Base-by-base conservation (phyloP, 2,888 invertebrate species). In the Heliconius hortense region DNA sequence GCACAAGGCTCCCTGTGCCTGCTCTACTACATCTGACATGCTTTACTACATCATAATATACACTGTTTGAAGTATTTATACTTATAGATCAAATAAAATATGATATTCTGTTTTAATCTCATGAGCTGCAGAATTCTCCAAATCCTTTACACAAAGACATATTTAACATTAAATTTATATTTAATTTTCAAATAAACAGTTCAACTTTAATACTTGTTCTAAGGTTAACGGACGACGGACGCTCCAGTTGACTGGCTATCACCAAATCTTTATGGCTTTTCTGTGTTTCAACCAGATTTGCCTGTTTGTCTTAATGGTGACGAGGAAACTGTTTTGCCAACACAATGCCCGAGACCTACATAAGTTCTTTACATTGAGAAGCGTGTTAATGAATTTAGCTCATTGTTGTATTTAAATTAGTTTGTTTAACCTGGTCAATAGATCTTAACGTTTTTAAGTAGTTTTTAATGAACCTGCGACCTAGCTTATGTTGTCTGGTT, bases 221-320 rank as follows among this genome's bases (percentile, higher is more conserved):
- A 74, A 79, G 76, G 76, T 78, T 76, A 79, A 78, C 75, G 76
- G 48, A 73, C 76, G 66, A 62, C 39, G 64, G 63, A 68, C 64
- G 72, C 68, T 76, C 56, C 59, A 64, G 68, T 77, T 79, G 63
- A 35, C 31, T 39, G 63, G 56, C 31, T 76, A 78, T 78, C 77
- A 35, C 64, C 72, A 75, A 79, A 80, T 80, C 80, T 80, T 77
- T 76, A 74, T 56, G 48, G 71, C 63, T 26, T 72, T 74, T 70
- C 69, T 75, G 63, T 72, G 63, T 77, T 64, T 26, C 28, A 68
- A 28, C 28, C 70, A 60, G 60, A 64, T 48, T 74, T 76, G 24
- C 35, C 76, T 80, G 79, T 64, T 70, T 28, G 70, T 63, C 48
- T 68, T 74, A 74, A 69, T 60, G 60, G 70, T 39, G 63, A 63